A percentile compares a stretch with the other conserved stretches of the same genome.
Conservation (phyloP, 2,113 vertebrate species). For the Xiphophorus couchianus region DNA sequence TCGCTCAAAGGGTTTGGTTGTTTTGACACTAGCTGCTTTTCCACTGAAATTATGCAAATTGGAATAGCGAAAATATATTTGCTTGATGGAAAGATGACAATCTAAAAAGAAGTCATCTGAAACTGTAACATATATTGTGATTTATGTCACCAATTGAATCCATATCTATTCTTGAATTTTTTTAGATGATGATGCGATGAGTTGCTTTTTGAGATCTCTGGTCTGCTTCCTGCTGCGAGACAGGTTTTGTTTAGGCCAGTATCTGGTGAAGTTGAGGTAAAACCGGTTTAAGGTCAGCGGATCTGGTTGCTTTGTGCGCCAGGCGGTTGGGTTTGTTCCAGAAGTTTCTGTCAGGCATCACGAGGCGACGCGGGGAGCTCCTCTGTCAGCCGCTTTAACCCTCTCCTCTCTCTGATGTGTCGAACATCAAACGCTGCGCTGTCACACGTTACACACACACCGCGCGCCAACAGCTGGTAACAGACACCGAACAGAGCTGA, state of each 20-base stretch:
- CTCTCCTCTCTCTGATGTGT: slow-evolving; percentile 48
- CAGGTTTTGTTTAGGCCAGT: neutral
- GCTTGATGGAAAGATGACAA: too few relatives aligned
- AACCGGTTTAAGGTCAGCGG: neutral
- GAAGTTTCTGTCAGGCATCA: slow-evolving; percentile 19
- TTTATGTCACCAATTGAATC: too few relatives aligned
- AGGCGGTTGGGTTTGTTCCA: slow-evolving; percentile 21
- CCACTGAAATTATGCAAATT: too few relatives aligned
- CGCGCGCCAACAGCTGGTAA: slow-evolving; percentile 61
- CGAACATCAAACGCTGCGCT: slow-evolving; percentile 58
- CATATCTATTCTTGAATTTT: too few relatives aligned
- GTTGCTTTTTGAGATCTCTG: neutral
- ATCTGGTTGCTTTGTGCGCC: slow-evolving; percentile 1
- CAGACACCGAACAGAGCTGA: slow-evolving; percentile 61
- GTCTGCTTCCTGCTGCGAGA: neutral
- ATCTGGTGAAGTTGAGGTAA: too few relatives aligned
- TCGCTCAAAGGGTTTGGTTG: too few relatives aligned
- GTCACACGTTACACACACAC: slow-evolving; percentile 22
- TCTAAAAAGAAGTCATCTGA: too few relatives aligned
- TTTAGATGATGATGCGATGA: too few relatives aligned
- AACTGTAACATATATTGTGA: too few relatives aligned
- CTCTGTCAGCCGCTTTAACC: slow-evolving; percentile 48
- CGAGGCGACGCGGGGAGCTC: slow-evolving; percentile 22
- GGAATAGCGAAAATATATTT: too few relatives aligned
- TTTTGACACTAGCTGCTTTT: too few relatives aligned